Base-by-base conservation (phyloP, 1,140 invertebrate genomes). In the Caenorhabditis brenneri region DNA sequence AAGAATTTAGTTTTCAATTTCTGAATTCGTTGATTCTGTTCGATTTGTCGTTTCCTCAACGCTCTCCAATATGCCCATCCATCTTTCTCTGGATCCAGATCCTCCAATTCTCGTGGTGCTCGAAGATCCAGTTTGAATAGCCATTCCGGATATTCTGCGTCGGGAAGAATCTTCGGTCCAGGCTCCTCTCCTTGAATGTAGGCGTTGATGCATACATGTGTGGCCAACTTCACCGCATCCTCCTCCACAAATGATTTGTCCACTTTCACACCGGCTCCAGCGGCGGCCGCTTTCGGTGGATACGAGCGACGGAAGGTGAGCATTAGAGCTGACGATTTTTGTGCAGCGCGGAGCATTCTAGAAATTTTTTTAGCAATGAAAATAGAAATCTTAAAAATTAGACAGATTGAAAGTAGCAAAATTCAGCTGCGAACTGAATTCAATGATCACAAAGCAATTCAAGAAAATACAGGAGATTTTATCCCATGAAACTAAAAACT, bases 31-130 rank as follows among this genome's bases (percentile, higher is more conserved):
- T 60, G 36, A 46, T 82, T 80, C 39, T 87, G 86, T 16, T 87
- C 84, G 39, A 83, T 79, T 79, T 87, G 86, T 22, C 86, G 22
- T 29, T 84, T 65, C 42, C 85, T 42, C 36, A 87, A 51, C 10
- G 84, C 78, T 42, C 85, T 58, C 85, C 85, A 87, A 79, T 87
- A 87, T 42, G 36, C 9, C 86, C 86, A 87, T 36, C 85, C 85
- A 55, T 86, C 85, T 19, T 49, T 84, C 19, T 84, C 86, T 0
- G 85, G 81, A 42, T 87, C 85, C 55, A 87, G 29, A 16, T 87
- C 86, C 80, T 87, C 86, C 31, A 87, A 74, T 9, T 29, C 29
- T 27, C 69, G 42, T 16, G 86, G 81, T 24, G 81, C 22, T 51
- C 58, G 33, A 15, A 87, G 31, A 46, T 87, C 74, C 74, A 87